These are phyloP conservation scores for Notolabrus celidotus DNA, from an alignment of 2,797 vertebrate species.

Conservation along the genomic window DNA sequence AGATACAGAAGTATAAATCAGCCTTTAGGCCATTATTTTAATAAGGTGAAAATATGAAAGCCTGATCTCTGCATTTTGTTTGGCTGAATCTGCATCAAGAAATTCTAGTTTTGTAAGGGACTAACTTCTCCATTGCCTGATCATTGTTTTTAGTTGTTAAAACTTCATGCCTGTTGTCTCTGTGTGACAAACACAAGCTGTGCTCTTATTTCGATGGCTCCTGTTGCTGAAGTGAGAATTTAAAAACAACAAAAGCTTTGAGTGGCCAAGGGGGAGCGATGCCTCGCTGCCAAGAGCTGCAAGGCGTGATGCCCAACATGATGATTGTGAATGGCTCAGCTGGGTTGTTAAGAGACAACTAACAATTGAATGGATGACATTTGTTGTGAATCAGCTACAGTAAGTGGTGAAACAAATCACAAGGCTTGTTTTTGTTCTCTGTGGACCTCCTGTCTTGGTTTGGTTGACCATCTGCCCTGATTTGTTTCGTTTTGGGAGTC, in stretches of 20 bases:
- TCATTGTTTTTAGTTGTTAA: too few species aligned
- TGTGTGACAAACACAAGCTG: slow-evolving; percentile 72
- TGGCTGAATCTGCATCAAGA: slow-evolving; percentile 23
- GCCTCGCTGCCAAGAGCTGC: slow-evolving; percentile 60
- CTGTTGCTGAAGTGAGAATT: slow-evolving; percentile 66
- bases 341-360: slow-evolving; percentile 69
- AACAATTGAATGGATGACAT: slow-evolving; percentile 44
- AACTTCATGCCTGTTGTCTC: slow-evolving; percentile 74
- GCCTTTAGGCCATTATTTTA: too few species aligned
- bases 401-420: slow-evolving; percentile 44
- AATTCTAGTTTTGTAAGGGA: slow-evolving; percentile 23
- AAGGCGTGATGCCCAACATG: slow-evolving; percentile 68
- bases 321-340: slow-evolving; percentile 65
- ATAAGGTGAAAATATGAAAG: too few species aligned
- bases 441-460: background rate
- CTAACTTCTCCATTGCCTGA: too few species aligned
- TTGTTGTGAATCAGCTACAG: slow-evolving; percentile 56
- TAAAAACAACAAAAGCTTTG: slow-evolving; percentile 59
- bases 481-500: slow-evolving; percentile 29
- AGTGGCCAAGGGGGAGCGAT: slow-evolving; percentile 56
- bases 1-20: too few species aligned
- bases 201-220: slow-evolving; percentile 77
- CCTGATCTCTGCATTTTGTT: too few species aligned
- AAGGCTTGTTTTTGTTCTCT: too few species aligned
- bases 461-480: slow-evolving; percentile 8